Conservation (phyloP, 2,888 invertebrate genomes). For the Nasonovia ribisnigri region DNA sequence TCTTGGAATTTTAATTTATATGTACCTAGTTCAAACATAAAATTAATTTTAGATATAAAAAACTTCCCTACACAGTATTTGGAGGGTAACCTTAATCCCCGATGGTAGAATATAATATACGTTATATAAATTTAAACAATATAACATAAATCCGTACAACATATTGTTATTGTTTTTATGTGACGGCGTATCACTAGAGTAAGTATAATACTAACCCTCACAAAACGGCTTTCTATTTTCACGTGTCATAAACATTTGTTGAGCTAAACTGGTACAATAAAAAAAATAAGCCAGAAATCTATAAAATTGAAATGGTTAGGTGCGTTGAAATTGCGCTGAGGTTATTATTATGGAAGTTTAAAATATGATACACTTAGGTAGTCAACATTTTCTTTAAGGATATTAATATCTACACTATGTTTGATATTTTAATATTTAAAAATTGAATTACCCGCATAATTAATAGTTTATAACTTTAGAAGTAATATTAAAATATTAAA, state of each 20-base stretch:
- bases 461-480: neutral
- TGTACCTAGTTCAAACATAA: neutral
- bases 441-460: neutral
- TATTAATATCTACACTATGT: neutral
- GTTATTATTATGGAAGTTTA: neutral
- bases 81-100: neutral
- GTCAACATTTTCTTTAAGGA: neutral
- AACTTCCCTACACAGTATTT: neutral
- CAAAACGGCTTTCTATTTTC: neutral
- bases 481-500: neutral
- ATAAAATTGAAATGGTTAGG: conserved; percentile 7
- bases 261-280: neutral
- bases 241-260: conserved; percentile 13
- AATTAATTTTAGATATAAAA: neutral
- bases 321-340: neutral
- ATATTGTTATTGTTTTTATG: conserved; percentile 9
- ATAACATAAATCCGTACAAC: neutral
- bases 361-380: neutral
- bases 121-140: neutral
- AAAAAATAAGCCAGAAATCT: conserved; percentile 1
- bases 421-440: neutral
- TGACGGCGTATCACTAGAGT: neutral
- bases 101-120: neutral
- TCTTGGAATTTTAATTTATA: neutral
- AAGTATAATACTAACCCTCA: neutral